Evolutionary conservation across 1,140 invertebrate species (phyloP).

Genomic region (Eciton burchellii): DNA sequence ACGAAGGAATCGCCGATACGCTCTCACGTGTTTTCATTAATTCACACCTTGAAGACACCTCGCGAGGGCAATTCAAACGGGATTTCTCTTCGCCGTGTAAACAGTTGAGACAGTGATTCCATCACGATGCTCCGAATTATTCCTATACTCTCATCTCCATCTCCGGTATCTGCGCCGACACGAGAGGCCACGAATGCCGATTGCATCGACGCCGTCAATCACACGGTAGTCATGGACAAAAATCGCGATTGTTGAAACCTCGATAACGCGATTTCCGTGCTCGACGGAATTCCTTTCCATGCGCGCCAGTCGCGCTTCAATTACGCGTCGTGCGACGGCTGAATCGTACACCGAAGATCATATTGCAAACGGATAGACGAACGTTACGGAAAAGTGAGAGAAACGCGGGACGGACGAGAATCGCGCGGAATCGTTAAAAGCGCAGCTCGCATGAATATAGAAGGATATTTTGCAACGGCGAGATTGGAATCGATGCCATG

Average conservation of each 20-base stretch:
- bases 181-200: constrained; percentile 40
- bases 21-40: not conserved
- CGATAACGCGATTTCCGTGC: constrained; percentile 63
- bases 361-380: constrained; percentile 44
- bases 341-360: constrained; percentile 53
- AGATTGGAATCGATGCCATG: constrained; percentile 30
- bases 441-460: not conserved
- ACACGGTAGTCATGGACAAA: constrained; percentile 7
- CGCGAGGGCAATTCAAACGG: constrained; percentile 15
- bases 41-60: not conserved
- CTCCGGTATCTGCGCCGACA: constrained; percentile 41
- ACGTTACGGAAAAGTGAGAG: constrained; percentile 29
- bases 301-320: constrained; percentile 58
- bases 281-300: constrained; percentile 38
- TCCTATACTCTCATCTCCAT: constrained; percentile 38
- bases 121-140: constrained; percentile 43
- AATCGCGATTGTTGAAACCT: constrained; percentile 67
- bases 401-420: not conserved
- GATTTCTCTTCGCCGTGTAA: not conserved
- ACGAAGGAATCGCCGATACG: not conserved
- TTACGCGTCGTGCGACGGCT: constrained; percentile 58
- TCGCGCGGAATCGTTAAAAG: constrained; percentile 40
- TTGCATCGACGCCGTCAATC: constrained; percentile 62
- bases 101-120: constrained; percentile 6
- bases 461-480: constrained; percentile 10